phyloP scores from a whole-genome alignment of 2,797 vertebrate genomes.

The Poeciliopsis gracilis region DNA sequence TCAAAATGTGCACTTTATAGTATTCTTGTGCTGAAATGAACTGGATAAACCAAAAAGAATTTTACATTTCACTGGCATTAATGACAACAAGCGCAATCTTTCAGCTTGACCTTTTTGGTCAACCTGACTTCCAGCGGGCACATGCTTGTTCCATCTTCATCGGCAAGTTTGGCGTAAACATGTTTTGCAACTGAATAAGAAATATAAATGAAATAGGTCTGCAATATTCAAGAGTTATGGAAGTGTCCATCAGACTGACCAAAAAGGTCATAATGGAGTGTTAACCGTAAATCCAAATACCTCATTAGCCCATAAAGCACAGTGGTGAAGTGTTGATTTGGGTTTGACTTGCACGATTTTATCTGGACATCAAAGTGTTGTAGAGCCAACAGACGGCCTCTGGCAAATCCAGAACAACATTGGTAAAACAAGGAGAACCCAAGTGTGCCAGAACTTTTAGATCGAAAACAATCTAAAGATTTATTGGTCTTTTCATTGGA shows the following conservation, averaged over 20 bases:
- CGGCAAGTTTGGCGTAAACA: background rate
- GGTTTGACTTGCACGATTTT: background rate
- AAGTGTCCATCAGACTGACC: background rate
- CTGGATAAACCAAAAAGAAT: slow-evolving; percentile 13
- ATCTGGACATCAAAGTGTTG: background rate
- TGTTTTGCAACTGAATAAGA: background rate
- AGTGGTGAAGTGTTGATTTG: background rate
- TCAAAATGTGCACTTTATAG: slow-evolving; percentile 39
- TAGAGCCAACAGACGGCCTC: background rate
- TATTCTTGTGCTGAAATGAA: slow-evolving; percentile 16
- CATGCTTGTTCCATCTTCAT: background rate
- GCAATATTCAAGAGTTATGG: background rate
- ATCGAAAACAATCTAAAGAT: too few relatives aligned
- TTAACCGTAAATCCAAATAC: background rate
- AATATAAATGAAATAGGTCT: background rate
- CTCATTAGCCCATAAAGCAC: background rate
- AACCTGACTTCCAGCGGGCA: background rate
- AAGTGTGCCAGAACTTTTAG: background rate
- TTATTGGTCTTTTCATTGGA: background rate
- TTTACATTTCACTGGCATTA: background rate
- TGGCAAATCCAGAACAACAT: background rate
- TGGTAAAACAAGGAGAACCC: background rate
- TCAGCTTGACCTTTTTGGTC: background rate
- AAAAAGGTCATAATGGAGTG: background rate
- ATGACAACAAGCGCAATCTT: background rate